Evolutionary conservation across 37 sponge, comb jelly and placozoan genomes (phyloP).

Genomic region (Hormiphora californensis): DNA sequence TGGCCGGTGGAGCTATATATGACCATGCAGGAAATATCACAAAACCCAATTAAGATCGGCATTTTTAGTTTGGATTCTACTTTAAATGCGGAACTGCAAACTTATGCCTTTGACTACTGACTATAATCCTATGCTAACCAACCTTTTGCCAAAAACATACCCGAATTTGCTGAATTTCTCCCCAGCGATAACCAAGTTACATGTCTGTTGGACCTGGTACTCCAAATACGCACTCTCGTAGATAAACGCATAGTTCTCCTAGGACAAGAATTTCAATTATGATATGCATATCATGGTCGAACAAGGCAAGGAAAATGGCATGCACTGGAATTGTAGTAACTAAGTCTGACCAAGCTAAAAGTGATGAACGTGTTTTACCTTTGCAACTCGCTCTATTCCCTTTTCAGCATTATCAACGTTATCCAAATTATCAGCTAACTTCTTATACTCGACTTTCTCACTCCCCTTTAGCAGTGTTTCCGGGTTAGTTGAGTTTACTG

Average conservation of each 20-base stretch:
- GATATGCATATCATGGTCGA: no score
- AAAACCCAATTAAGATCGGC: no score
- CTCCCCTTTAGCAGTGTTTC: background rate
- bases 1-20: no score
- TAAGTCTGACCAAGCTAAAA: no score
- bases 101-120: no score
- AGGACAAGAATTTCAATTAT: background rate
- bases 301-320: no score
- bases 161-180: conserved; percentile 16
- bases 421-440: background rate
- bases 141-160: background rate
- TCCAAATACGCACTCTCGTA: background rate
- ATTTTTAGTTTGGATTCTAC: no score
- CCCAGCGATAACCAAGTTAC: background rate
- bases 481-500: background rate
- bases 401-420: conserved; percentile 1
- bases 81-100: no score
- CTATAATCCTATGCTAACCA: no score
- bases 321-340: no score
- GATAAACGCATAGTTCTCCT: background rate
- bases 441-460: background rate
- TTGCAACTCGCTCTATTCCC: background rate
- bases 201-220: conserved; percentile 2
- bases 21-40: no score
- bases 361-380: background rate